These are phyloP conservation scores for Thymelicus sylvestris DNA, from an alignment of 2,888 invertebrate species.

Conservation along the genomic window DNA sequence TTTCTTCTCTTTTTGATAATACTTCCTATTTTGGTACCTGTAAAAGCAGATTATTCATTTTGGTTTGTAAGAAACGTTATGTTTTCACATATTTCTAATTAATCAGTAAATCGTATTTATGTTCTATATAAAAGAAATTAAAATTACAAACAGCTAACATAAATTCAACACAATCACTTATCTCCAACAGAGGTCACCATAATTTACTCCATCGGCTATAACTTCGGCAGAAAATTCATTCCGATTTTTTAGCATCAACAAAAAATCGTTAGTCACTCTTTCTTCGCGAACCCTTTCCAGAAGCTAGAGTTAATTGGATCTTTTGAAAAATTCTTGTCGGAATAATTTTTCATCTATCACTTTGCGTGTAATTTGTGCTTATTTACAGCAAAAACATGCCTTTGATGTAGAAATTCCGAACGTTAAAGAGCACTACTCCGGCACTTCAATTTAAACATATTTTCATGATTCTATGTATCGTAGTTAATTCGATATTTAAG, in stretches of 20 bases:
- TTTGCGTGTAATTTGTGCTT: conserved; percentile 61
- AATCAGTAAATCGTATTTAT: no score
- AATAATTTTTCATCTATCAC: conserved; percentile 71
- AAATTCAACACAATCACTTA: not conserved
- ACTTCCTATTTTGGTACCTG: no score
- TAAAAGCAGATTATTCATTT: no score
- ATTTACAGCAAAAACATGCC: conserved; percentile 60
- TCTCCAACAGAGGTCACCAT: conserved; percentile 40
- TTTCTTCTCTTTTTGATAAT: no score
- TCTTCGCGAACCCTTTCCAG: conserved; percentile 68
- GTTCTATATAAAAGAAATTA: no score
- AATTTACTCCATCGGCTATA: conserved; percentile 62
- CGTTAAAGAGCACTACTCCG: conserved; percentile 39
- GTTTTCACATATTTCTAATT: no score
- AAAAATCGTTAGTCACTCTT: conserved; percentile 68
- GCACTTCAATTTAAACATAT: conserved; percentile 6
- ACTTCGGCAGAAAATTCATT: conserved; percentile 57
- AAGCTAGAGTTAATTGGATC: conserved; percentile 71
- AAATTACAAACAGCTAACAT: no score
- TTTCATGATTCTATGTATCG: not conserved
- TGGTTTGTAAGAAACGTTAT: no score
- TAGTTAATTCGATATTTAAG: not conserved
- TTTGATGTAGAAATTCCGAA: conserved; percentile 53
- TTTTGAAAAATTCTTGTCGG: conserved; percentile 66
- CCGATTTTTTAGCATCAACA: conserved; percentile 61